Conservation (phyloP, 2,888 invertebrate genomes). For the Tromatobia lineatoria region DNA sequence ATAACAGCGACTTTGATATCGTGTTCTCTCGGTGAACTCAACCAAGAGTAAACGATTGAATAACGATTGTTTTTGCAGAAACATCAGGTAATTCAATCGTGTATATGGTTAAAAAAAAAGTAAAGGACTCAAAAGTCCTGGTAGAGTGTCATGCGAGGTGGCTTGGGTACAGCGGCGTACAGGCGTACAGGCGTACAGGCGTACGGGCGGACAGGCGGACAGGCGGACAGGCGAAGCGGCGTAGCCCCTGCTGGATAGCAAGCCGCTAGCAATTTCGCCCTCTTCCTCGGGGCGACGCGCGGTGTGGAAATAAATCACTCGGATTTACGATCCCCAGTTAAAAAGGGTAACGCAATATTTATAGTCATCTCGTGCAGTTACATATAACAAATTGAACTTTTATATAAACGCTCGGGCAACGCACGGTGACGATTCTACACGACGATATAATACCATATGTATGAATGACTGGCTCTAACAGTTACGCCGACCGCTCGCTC, state of each 20-base stretch:
- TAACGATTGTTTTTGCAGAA: slow-evolving; percentile 11
- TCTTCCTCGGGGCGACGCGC: slow-evolving; percentile 44
- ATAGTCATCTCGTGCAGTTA: slow-evolving; percentile 84
- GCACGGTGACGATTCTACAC: slow-evolving; percentile 41
- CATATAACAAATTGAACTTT: slow-evolving; percentile 85
- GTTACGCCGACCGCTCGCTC: slow-evolving; percentile 25
- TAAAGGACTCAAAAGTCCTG: slow-evolving; percentile 75
- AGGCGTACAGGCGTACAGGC: no score
- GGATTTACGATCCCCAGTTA: slow-evolving; percentile 83
- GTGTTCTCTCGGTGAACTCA: no score
- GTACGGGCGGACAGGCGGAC: no score
- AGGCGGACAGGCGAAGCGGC: slow-evolving; percentile 37
- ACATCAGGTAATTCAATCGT: neutral
- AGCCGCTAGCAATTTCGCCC: slow-evolving; percentile 40
- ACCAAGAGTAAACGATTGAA: slow-evolving; percentile 52
- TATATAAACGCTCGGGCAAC: slow-evolving; percentile 79
- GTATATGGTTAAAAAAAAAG: slow-evolving; percentile 23
- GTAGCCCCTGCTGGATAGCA: slow-evolving; percentile 12
- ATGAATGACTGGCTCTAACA: slow-evolving; percentile 35
- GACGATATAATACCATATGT: slow-evolving; percentile 43
- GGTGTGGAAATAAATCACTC: slow-evolving; percentile 79
- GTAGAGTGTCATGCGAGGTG: slow-evolving; percentile 69
- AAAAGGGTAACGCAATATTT: slow-evolving; percentile 84
- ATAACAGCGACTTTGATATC: no score
- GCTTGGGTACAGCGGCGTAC: no score